Conservation (phyloP, 1,140 invertebrate genomes). For the Oppia nitens region DNA sequence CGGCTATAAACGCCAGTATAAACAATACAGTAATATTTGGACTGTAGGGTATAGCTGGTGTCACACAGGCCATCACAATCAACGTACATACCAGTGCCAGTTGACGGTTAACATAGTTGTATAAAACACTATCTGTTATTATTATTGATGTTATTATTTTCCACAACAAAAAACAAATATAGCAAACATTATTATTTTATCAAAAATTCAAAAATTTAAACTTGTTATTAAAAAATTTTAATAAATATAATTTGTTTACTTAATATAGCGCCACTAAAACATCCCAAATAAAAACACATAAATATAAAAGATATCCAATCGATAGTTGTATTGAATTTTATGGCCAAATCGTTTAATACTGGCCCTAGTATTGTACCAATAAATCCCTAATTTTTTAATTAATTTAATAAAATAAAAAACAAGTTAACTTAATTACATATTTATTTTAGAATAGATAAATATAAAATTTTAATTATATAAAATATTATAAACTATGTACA, state of each 20-base stretch:
- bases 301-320: background rate
- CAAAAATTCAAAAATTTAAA: background rate
- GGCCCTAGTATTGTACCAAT: background rate
- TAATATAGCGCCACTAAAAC: background rate
- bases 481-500: no score
- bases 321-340: background rate
- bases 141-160: background rate
- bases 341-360: background rate
- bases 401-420: no score
- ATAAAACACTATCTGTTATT: background rate
- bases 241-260: background rate
- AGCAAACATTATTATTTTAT: background rate
- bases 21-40: background rate
- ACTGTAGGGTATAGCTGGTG: background rate
- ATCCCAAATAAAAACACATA: background rate
- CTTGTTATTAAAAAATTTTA: background rate
- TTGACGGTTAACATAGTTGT: slow-evolving; percentile 3
- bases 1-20: background rate
- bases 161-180: background rate
- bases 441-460: no score
- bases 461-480: no score
- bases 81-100: background rate
- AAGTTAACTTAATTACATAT: no score
- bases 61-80: background rate
- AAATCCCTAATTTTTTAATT: no score